Evolutionary conservation across 2,888 invertebrate genomes (phyloP).

Genomic region (Spicauda simplicius): DNA sequence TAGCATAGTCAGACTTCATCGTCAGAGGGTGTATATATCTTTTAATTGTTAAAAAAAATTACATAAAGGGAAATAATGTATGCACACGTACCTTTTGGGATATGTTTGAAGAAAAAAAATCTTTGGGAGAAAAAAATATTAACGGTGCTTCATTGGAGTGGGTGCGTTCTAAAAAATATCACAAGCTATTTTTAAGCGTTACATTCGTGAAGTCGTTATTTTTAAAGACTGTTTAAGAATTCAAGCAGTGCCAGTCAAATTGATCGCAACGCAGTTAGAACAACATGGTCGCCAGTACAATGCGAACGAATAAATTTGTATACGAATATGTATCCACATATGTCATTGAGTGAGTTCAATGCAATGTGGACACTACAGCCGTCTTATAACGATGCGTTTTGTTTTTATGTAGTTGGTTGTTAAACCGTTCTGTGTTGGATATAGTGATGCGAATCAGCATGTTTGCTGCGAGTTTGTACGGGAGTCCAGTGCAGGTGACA

Average conservation of each 20-base stretch:
- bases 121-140: constrained; percentile 8
- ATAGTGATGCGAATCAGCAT: constrained; percentile 77
- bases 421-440: constrained; percentile 49
- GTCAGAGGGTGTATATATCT: too few relatives aligned
- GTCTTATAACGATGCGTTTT: constrained; percentile 39
- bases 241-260: constrained; percentile 70
- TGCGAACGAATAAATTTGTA: constrained; percentile 70
- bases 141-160: constrained; percentile 7
- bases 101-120: constrained; percentile 1
- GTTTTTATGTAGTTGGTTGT: constrained; percentile 22
- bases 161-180: constrained; percentile 23
- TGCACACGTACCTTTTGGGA: too few relatives aligned
- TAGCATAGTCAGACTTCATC: too few relatives aligned
- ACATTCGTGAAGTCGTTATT: constrained; percentile 34
- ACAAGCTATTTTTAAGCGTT: constrained; percentile 34
- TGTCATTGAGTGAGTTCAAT: constrained; percentile 18
- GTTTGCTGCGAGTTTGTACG: constrained; percentile 75
- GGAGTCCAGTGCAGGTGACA: constrained; percentile 83
- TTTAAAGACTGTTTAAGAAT: constrained; percentile 57
- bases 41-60: too few relatives aligned
- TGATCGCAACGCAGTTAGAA: constrained; percentile 75
- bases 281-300: constrained; percentile 71
- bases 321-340: constrained; percentile 40
- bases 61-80: too few relatives aligned
- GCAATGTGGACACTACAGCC: constrained; percentile 3